These are phyloP conservation scores for Eidolon dupreanum DNA, from an alignment of 2,797 vertebrate species.

Conservation along the genomic window DNA sequence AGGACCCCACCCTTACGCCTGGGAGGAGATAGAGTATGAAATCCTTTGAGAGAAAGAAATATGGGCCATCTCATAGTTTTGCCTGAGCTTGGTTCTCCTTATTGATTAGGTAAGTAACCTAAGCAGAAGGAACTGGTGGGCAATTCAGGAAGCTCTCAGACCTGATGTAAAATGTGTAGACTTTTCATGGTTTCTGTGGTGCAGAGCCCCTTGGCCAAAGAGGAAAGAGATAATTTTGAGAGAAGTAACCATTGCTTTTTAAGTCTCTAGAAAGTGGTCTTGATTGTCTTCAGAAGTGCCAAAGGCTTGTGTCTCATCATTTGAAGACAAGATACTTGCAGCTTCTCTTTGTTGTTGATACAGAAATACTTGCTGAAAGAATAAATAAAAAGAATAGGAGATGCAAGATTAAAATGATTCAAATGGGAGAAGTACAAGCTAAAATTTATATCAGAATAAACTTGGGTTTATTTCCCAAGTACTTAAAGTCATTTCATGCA, in stretches of 20 bases:
- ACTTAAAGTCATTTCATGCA: neutral
- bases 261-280: slow-evolving; percentile 17
- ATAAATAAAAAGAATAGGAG: neutral
- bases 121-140: neutral
- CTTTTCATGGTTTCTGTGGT: neutral
- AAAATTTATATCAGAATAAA: neutral
- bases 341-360: neutral
- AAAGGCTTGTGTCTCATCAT: neutral
- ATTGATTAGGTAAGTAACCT: neutral
- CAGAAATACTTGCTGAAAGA: neutral
- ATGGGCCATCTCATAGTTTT: neutral
- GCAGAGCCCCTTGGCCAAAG: neutral
- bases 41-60: slow-evolving; percentile 12
- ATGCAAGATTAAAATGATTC: neutral
- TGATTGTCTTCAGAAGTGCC: neutral
- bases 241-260: neutral
- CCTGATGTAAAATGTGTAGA: neutral
- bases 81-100: neutral
- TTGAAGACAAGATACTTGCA: neutral
- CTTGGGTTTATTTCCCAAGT: slow-evolving; percentile 15
- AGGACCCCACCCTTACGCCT: too few relatives aligned
- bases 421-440: neutral
- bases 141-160: neutral
- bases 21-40: neutral
- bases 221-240: slow-evolving; percentile 30